Evolutionary conservation across 2,113 vertebrate species (phyloP).

Genomic region (Sceloporus undulatus): DNA sequence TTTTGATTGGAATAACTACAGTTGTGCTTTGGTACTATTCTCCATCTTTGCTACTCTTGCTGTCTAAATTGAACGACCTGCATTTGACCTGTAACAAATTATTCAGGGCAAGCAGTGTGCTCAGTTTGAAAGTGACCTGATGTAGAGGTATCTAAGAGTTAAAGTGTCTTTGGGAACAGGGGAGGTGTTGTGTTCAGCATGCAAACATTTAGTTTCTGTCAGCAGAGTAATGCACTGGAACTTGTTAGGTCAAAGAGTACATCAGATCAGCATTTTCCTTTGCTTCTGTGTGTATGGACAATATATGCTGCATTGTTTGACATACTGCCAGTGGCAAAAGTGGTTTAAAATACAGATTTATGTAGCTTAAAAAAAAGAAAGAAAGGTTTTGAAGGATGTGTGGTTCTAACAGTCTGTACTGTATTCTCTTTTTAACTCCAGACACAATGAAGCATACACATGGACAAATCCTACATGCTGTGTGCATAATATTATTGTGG

Average conservation of each 20-base stretch:
- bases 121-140: neutral
- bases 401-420: neutral
- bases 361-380: neutral
- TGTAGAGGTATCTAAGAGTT: neutral
- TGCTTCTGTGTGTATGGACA: neutral
- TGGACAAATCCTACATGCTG: conserved; percentile 98
- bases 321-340: neutral
- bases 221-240: neutral
- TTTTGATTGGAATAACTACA: neutral
- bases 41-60: neutral
- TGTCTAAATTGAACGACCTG: neutral
- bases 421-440: conserved; percentile 56
- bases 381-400: neutral
- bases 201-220: conserved; percentile 1
- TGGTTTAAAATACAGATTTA: neutral
- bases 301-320: neutral
- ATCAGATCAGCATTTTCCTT: conserved; percentile 26
- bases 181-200: neutral
- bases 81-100: neutral
- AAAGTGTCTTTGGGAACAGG: neutral
- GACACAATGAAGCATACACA: conserved; percentile 94
- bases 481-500: conserved; percentile 97
- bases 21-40: neutral
- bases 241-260: neutral
- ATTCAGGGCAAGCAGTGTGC: neutral